These are phyloP conservation scores for Phoebastria nigripes DNA, from an alignment of 2,797 vertebrate species.

Conservation along the genomic window DNA sequence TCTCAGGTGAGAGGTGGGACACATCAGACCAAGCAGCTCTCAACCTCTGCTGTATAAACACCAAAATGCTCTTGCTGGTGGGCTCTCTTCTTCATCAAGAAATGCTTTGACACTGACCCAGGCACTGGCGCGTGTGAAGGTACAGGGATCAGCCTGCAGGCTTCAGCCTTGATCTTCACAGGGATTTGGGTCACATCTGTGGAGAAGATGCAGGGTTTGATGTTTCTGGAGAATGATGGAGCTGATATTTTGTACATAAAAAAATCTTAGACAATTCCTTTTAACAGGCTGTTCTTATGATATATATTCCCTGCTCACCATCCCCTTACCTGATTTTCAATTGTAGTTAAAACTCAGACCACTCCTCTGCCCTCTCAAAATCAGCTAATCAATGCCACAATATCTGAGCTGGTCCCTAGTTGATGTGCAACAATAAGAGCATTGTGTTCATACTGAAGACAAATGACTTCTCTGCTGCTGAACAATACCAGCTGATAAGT, in stretches of 20 bases:
- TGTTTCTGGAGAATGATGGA: not conserved
- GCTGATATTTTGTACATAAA: not conserved
- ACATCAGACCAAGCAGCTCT: not conserved
- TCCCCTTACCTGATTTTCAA: not conserved
- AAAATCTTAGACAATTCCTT: not conserved
- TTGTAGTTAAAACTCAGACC: not conserved
- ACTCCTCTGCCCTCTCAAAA: not conserved
- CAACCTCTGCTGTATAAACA: not conserved
- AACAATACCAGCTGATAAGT: not conserved
- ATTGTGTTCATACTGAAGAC: not conserved
- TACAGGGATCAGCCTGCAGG: not conserved
- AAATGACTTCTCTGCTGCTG: not conserved
- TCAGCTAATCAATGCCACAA: not conserved
- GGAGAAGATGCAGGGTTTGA: not conserved
- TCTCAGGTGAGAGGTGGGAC: not conserved
- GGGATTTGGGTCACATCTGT: rapidly evolving
- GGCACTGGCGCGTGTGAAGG: not conserved
- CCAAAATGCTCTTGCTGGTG: not conserved
- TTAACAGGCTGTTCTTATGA: not conserved
- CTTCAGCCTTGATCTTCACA: not conserved
- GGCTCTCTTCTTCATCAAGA: not conserved
- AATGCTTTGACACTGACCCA: not conserved
- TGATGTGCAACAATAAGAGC: not conserved
- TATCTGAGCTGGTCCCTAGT: not conserved
- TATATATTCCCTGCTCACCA: not conserved